Evolutionary conservation across 2,113 vertebrate species (phyloP), one percentile per base, ranked within the genome.

Genomic region (Rhinoptilus africanus): DNA sequence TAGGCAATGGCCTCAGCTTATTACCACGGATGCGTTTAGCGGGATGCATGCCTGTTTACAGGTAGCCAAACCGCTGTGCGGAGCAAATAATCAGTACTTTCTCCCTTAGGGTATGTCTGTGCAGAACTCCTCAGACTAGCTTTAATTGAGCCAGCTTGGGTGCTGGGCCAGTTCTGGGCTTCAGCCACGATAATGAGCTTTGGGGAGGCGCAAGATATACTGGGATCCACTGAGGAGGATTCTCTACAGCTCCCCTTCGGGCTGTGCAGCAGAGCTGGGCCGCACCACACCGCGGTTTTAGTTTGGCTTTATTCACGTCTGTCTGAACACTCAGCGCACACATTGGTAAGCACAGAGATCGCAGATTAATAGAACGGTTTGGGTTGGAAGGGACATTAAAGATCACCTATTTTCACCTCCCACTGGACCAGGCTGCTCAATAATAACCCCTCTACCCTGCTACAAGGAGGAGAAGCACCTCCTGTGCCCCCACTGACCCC

Each of bases 131-230:
- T 64, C 53, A 13, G 32, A 35, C 14, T 6, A 28, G 12, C 62
- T 91, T 67, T 88, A 82, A 89, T 1, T 88, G 76, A 82, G 77
- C 12, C 62, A 76, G 81, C 39, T 7, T 6, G 10, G 76, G 66
- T 54, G 34, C 68, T 76, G 54, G 12, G 9, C 67, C 28, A 27
- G 13, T n/a, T 85, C 86, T 76, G 89, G 1, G 4, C 75, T 57
- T 63, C 75, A 72, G 68, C 30, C 47, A 19, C 0, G 0, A 8
- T 64, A 74, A 63, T 1, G 64, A 86, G 89, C 34, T 76, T 12
- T 43, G 74, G 53, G 78, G 53, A 76, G 51, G 56, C 1, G 0
- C 4, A 19, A 72, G 20, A 30, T 59, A 2, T 0, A 4, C 14
- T 3, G 32, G 45, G 62, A n/a, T 28, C 22, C 16, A 4, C 56